phyloP scores from a whole-genome alignment of 2,113 vertebrate genomes.

The Notarius quadriscutis region DNA sequence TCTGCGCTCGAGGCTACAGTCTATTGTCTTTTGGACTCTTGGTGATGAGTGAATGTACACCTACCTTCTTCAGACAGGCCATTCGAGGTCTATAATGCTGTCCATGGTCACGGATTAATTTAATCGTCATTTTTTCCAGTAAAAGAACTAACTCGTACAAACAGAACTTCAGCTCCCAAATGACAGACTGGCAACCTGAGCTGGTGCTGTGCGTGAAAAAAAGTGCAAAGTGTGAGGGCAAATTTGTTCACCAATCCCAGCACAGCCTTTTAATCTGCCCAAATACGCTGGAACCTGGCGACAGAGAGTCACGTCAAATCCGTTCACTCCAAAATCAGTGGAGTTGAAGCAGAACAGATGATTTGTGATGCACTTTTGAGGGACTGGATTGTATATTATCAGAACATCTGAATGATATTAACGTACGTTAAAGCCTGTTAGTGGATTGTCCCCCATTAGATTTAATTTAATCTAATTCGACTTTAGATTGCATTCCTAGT shows the following conservation, averaged over 20 bases:
- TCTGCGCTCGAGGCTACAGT: background rate
- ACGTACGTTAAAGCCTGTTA: no score
- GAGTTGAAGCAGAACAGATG: no score
- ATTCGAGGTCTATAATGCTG: slow-evolving; percentile 85
- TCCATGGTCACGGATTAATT: slow-evolving; percentile 78
- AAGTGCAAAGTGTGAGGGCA: background rate
- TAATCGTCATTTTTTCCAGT: slow-evolving; percentile 80
- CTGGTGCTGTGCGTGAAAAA: background rate
- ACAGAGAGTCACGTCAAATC: no score
- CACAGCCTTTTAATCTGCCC: background rate
- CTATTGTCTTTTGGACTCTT: background rate
- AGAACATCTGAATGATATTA: no score
- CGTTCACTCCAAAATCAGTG: no score
- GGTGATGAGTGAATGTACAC: background rate
- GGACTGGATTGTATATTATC: no score
- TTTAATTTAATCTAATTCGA: no score
- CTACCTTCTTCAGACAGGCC: slow-evolving; percentile 90
- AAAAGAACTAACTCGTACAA: background rate
- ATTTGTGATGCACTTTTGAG: no score
- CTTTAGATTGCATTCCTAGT: no score
- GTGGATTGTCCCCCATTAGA: no score
- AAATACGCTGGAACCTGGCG: no score
- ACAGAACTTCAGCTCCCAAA: background rate
- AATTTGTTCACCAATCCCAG: slow-evolving; percentile 76
- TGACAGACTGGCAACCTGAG: background rate